Evolutionary conservation across 2,888 invertebrate species (phyloP).

Genomic region (Zaprionus obscuricornis): DNA sequence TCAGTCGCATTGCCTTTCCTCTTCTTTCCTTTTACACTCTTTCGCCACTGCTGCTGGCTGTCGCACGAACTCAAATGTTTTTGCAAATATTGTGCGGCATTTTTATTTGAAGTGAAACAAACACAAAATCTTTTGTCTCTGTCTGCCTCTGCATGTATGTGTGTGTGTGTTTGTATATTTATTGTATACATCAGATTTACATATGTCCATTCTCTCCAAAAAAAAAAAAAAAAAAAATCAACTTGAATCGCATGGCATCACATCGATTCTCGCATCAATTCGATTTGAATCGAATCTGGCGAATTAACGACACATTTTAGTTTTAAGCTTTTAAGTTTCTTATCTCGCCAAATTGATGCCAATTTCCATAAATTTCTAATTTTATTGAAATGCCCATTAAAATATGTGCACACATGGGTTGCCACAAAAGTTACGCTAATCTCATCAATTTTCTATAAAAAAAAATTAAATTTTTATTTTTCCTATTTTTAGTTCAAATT

Average conservation of each 20-base stretch:
- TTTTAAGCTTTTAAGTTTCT: constrained; percentile 74
- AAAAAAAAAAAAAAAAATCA: too few relatives aligned
- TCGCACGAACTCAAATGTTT: too few relatives aligned
- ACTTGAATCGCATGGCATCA: too few relatives aligned
- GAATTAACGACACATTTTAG: constrained; percentile 75
- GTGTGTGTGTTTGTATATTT: not conserved
- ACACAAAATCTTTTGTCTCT: too few relatives aligned
- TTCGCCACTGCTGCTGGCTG: constrained; percentile 2
- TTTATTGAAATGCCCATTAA: constrained; percentile 70
- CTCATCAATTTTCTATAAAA: too few relatives aligned
- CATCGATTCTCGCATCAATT: constrained; percentile 20
- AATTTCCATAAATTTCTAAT: constrained; percentile 80
- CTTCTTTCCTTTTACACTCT: not conserved
- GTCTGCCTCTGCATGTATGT: not conserved
- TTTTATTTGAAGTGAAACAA: constrained; percentile 14
- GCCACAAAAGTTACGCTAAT: too few relatives aligned
- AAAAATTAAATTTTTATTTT: too few relatives aligned
- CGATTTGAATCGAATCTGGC: constrained; percentile 57
- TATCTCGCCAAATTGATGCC: constrained; percentile 51
- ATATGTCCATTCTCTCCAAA: constrained; percentile 37
- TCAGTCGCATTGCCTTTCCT: constrained; percentile 3
- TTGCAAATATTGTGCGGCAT: constrained; percentile 20
- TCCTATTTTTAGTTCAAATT: too few relatives aligned
- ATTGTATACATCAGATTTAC: constrained; percentile 30
- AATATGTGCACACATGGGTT: constrained; percentile 31